These are phyloP conservation scores for Perognathus longimembris DNA, from an alignment of 2,113 vertebrate species.

Conservation along the genomic window DNA sequence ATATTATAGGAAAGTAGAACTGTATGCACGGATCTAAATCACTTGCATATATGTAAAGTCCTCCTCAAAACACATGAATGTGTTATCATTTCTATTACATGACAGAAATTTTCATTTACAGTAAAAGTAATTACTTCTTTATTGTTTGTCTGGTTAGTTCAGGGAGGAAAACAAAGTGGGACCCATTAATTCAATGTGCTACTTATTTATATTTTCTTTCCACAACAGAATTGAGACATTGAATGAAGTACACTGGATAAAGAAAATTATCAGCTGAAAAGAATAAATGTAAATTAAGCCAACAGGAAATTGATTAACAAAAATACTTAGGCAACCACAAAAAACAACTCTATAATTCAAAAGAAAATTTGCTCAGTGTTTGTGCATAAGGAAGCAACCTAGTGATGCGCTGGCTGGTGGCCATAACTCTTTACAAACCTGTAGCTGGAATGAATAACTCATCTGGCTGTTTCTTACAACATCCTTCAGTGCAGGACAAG, in stretches of 20 bases:
- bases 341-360: not conserved
- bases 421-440: not conserved
- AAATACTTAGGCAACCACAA: not conserved
- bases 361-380: not conserved
- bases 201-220: not conserved
- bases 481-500: not conserved
- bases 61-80: not conserved
- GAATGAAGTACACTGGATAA: not conserved
- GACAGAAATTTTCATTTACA: not conserved
- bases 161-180: not conserved
- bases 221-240: not conserved
- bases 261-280: slow-evolving; percentile 3
- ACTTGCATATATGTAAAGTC: not conserved
- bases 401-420: not conserved
- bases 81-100: not conserved
- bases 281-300: not conserved
- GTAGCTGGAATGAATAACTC: not conserved
- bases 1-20: not conserved
- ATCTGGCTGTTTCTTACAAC: not conserved
- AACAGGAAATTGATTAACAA: not conserved
- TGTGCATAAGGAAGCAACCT: not conserved
- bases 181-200: not conserved
- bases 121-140: not conserved
- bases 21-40: not conserved
- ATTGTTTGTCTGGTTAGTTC: not conserved